Percentiles rank a stretch among this genome's conserved stretches.
These are phyloP conservation scores for Anser cygnoides DNA, from an alignment of 2,113 vertebrate genomes.

Conservation along the genomic window DNA sequence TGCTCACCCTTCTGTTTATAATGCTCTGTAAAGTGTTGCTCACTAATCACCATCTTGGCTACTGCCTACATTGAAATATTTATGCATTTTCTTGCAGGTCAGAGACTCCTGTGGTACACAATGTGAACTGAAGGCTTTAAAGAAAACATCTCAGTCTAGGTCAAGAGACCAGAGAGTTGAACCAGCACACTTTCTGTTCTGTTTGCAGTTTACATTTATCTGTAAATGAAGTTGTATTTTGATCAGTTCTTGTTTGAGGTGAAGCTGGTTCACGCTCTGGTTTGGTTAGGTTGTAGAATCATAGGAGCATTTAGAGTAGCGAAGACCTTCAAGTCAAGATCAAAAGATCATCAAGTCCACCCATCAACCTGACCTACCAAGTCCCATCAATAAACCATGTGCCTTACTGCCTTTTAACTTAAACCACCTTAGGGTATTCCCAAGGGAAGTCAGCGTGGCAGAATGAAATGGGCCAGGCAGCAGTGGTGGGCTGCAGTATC, in stretches of 20 bases:
- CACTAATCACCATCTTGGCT: neutral
- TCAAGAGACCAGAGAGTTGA: neutral
- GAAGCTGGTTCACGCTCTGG: neutral
- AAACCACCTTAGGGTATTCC: neutral
- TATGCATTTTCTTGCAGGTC: constrained; percentile 43
- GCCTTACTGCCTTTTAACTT: neutral
- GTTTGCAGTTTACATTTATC: neutral
- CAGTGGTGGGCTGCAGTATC: neutral
- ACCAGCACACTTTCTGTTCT: neutral
- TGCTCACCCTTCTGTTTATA: constrained; percentile 27
- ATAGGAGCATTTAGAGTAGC: neutral
- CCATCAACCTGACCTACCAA: neutral
- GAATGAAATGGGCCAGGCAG: neutral
- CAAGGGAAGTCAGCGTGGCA: neutral
- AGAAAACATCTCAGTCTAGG: neutral
- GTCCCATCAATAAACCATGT: neutral
- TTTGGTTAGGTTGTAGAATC: neutral
- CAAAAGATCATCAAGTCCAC: neutral
- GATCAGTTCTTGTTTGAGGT: neutral
- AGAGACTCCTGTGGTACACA: neutral
- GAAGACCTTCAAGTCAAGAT: neutral
- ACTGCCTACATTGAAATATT: constrained; percentile 34
- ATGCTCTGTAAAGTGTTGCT: constrained; percentile 19
- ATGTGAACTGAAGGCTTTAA: constrained; percentile 39
- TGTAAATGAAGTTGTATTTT: neutral